Base-by-base conservation (phyloP, 2,797 vertebrate species). In the Miichthys miiuy region DNA sequence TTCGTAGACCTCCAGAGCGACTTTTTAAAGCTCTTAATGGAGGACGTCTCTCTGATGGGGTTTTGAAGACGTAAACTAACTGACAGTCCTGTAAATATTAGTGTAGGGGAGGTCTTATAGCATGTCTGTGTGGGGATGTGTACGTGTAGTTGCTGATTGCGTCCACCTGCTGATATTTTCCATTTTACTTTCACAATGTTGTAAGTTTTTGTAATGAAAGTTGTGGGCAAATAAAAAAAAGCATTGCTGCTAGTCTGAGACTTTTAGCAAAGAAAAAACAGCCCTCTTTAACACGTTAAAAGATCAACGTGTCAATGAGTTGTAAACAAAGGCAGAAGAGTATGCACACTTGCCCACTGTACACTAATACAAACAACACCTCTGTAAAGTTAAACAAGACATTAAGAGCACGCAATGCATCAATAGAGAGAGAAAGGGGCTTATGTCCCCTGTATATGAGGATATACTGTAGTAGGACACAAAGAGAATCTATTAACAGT, bases 401-500 rank as follows among this genome's bases (percentile, higher is more conserved):
- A 87, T 85, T 85, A 84, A 90, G 82, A 88, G 86, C 83, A 88
- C 84, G 51, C 63, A 77, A 84, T 83, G 75, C 66, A 80, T 87
- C 67, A 64, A 84, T 85, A 86, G 77, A 91, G 83, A 84, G 78
- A 82, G 62, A 78, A 56, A 65, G 83, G 72, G 82, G 63, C 48
- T 0, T 69, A 16, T 34, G 56, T 81, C 83, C 86, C 87, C 72
- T 81, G 27, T 83, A 86, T 85, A 88, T 75, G 79, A 89, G 87
- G 85, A 84, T 85, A 89, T 84, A 92, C 66, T 86, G 77, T 81
- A 88, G 68, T 75, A 86, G 89, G 91, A 92, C 87, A 93, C 84
- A 83, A 80, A 87, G 77, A 91, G 66, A 80, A 89, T 91, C 79
- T 88, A 90, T 89, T 93, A 93, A 94, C 91, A 94, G 94, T 94